Percentiles rank a stretch among this genome's conserved stretches.
Conservation (phyloP, 2,113 vertebrate genomes). For the Dermatemys mawii region DNA sequence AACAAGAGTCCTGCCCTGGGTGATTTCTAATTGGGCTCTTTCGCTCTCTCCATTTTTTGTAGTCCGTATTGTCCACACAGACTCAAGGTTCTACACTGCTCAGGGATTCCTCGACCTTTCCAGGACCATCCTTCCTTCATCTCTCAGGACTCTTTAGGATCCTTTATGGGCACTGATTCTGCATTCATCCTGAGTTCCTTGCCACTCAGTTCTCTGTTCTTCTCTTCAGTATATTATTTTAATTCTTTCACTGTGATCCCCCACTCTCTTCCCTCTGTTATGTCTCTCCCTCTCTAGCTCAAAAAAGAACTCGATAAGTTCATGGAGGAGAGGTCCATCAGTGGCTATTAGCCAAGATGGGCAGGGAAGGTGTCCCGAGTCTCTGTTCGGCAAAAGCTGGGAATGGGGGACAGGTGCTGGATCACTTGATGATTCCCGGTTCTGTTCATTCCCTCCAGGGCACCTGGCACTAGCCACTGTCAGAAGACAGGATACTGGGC, state of each 20-base stretch:
- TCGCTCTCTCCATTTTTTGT: accelerated
- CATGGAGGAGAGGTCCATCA: too few species aligned
- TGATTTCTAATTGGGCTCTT: background rate
- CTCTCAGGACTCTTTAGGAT: background rate
- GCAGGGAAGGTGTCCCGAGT: too few species aligned
- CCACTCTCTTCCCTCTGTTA: background rate
- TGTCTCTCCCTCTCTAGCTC: background rate
- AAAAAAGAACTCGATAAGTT: too few species aligned
- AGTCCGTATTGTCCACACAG: background rate
- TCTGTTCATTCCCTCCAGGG: too few species aligned
- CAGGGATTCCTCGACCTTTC: background rate
- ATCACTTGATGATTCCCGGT: too few species aligned
- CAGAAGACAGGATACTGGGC: too few species aligned
- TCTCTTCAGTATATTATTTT: background rate
- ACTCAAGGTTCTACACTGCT: background rate
- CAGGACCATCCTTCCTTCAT: slow-evolving; percentile 42
- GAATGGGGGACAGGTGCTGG: too few species aligned
- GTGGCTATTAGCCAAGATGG: too few species aligned
- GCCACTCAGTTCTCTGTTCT: background rate
- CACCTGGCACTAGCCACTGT: too few species aligned
- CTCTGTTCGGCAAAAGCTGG: too few species aligned
- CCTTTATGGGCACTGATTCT: slow-evolving; percentile 10
- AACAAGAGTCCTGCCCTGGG: accelerated
- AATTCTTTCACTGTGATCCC: background rate
- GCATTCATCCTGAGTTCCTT: background rate